These are phyloP conservation scores for Stenodera caucasica DNA, from an alignment of 2,888 invertebrate species.

Conservation along the genomic window DNA sequence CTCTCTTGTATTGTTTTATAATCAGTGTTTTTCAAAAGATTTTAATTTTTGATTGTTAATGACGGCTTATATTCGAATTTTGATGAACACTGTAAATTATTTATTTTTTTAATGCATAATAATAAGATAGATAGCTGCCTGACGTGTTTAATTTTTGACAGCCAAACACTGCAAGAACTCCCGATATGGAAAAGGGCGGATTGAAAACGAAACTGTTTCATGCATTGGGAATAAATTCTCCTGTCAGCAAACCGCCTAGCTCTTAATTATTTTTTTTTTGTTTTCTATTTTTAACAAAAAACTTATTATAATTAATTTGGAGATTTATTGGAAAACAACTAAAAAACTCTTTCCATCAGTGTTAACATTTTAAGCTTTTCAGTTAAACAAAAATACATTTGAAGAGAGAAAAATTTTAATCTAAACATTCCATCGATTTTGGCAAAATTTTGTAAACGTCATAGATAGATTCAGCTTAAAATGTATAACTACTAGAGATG, in stretches of 20 bases:
- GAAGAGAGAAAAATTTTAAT: background rate
- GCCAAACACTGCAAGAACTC: constrained; percentile 67
- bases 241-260: constrained; percentile 53
- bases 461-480: constrained; percentile 24
- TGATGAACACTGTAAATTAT: constrained; percentile 1
- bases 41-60: background rate
- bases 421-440: constrained; percentile 13
- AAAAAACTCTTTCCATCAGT: constrained; percentile 13
- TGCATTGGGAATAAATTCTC: constrained; percentile 79
- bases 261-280: no score
- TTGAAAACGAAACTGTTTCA: constrained; percentile 85
- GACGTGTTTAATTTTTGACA: constrained; percentile 52
- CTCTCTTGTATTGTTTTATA: background rate
- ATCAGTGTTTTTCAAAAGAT: background rate
- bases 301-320: no score
- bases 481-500: constrained; percentile 18
- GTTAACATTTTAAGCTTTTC: constrained; percentile 6
- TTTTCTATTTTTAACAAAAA: no score
- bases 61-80: background rate
- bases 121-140: constrained; percentile 20
- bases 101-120: background rate
- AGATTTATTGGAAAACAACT: constrained; percentile 5
- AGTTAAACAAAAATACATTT: constrained; percentile 3
- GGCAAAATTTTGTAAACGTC: constrained; percentile 8
- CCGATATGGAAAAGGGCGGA: constrained; percentile 72